Evolutionary conservation across 2,888 invertebrate genomes (phyloP).

Genomic region (Diogma glabrata): DNA sequence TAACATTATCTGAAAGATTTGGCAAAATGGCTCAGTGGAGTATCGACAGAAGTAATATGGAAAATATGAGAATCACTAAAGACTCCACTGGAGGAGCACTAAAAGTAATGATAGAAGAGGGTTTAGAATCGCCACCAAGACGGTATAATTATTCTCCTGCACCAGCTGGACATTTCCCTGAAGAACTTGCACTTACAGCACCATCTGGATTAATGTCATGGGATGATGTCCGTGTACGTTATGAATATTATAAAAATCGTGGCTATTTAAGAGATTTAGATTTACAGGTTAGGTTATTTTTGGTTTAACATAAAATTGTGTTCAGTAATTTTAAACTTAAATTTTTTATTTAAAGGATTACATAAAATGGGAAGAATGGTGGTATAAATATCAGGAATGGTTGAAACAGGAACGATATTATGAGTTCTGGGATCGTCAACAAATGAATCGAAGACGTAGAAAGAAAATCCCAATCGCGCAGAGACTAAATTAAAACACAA

Average conservation of each 20-base stretch:
- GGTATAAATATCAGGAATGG: conserved; percentile 85
- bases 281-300: conserved; percentile 27
- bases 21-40: conserved; percentile 91
- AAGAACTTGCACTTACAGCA: conserved; percentile 60
- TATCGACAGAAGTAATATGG: conserved; percentile 68
- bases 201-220: conserved; percentile 63
- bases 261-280: conserved; percentile 64
- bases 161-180: conserved; percentile 66
- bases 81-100: conserved; percentile 59
- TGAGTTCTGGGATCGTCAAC: conserved; percentile 37
- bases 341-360: conserved; percentile 65
- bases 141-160: conserved; percentile 49
- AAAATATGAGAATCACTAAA: conserved; percentile 77
- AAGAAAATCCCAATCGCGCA: conserved; percentile 37
- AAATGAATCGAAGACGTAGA: conserved; percentile 33
- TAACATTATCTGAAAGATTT: conserved; percentile 77
- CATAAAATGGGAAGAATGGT: conserved; percentile 91
- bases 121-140: conserved; percentile 46
- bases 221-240: conserved; percentile 80
- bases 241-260: conserved; percentile 79
- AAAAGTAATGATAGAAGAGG: conserved; percentile 64
- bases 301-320: conserved; percentile 21
- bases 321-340: conserved; percentile 26
- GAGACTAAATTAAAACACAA: conserved; percentile 32
- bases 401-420: conserved; percentile 47